Evolutionary conservation across 1,140 invertebrate species (phyloP).

Genomic region (Trichogramma pretiosum): DNA sequence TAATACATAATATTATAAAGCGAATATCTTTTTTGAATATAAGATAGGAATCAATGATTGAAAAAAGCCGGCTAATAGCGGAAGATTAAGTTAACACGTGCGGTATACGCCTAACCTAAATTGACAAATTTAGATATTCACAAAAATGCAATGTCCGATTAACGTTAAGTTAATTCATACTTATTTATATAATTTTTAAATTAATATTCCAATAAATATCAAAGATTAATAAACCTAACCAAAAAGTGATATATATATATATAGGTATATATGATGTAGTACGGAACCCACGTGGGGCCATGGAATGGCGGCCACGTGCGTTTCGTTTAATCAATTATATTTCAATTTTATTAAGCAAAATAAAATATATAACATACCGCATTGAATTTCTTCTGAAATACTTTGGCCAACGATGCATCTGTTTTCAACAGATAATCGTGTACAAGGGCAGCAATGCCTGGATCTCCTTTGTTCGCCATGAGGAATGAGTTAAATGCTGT

Average conservation of each 20-base stretch:
- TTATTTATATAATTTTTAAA: not conserved
- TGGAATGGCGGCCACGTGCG: conserved; percentile 20
- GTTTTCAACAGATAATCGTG: conserved; percentile 50
- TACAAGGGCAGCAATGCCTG: conserved; percentile 41
- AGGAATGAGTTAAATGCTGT: too few species aligned
- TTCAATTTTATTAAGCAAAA: not conserved
- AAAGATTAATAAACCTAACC: not conserved
- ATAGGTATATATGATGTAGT: not conserved
- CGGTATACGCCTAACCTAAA: too few species aligned
- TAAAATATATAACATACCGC: conserved; percentile 44
- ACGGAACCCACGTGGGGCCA: conserved; percentile 28
- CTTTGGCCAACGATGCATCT: conserved; percentile 49
- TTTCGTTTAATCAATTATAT: not conserved
- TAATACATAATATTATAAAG: not conserved
- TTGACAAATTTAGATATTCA: too few species aligned
- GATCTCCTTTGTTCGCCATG: conserved; percentile 33
- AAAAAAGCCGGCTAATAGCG: not conserved
- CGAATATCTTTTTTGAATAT: not conserved
- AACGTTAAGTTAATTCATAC: not conserved
- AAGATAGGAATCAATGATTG: not conserved
- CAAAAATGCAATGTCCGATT: too few species aligned
- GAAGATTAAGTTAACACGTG: not conserved
- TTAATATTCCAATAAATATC: not conserved
- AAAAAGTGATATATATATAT: not conserved
- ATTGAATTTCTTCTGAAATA: conserved; percentile 53